Evolutionary conservation across 2,888 invertebrate species (phyloP), one percentile per base, ranked within the genome.

Genomic region (Mythimna lalbum): DNA sequence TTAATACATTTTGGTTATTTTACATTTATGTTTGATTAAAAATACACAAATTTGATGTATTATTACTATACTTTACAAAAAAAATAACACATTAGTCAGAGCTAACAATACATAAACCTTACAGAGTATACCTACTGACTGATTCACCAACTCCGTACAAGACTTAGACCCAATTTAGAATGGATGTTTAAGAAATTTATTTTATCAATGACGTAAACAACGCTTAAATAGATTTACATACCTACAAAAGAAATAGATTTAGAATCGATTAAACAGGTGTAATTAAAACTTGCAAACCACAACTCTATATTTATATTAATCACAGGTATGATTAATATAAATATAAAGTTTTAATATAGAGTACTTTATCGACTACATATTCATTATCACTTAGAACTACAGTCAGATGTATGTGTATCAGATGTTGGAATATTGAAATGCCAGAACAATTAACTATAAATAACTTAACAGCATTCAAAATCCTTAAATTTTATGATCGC

Each of bases 161-260:
- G 43, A 19, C 53, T 66, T 27, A 73, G n/a, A 19, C 63, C 31
- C 9, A 59, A 62, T 78, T 57, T 67, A 62, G 47, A 66, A 78
- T 73, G 2, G 9, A 55, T 80, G 69, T 73, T 81, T 67, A 31
- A 21, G 47, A 50, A 53, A 72, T 76, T 52, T 31, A 57, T 79
- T 68, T 21, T 12, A 57, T 76, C 43, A 17, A 69, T 66, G 17
- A 73, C n/a, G 65, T 62, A 70, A 74, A 43, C 55, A 64, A 49
- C 10, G 52, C 43, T 52, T 60, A 52, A 69, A 57, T 52, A 61
- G 53, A 49, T 57, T 78, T 39, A 27, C 19, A 71, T 43, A 19
- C 17, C n/a, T n/a, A n/a, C n/a, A n/a, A 43, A 6, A 17, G 5
- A 43, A 43, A 43, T 5, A 14, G 3, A 39, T 39, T 12, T 39